Conservation (phyloP, 1,140 invertebrate species). For the Amyelois transitella region DNA sequence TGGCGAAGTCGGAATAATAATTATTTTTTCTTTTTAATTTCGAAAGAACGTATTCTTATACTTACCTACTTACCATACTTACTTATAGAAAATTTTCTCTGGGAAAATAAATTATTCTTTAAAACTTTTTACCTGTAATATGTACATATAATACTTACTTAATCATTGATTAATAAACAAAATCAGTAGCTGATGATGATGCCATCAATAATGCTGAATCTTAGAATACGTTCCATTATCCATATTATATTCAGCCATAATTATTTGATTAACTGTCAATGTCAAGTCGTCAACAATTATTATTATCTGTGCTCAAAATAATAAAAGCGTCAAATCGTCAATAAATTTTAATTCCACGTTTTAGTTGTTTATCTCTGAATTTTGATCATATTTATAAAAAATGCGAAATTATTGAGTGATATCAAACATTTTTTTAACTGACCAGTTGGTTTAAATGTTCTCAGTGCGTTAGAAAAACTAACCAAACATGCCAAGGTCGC, state of each 20-base stretch:
- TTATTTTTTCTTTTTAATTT: no score
- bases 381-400: constrained; percentile 26
- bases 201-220: no score
- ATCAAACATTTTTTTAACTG: not conserved
- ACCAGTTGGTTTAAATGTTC: not conserved
- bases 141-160: no score
- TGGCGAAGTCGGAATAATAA: no score
- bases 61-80: no score
- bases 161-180: no score
- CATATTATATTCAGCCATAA: not conserved
- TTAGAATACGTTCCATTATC: not conserved
- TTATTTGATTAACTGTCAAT: not conserved
- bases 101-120: no score
- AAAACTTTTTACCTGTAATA: no score
- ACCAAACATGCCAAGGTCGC: constrained; percentile 68
- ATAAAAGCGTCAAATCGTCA: constrained; percentile 44
- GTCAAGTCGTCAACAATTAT: not conserved
- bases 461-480: constrained; percentile 22
- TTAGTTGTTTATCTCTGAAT: constrained; percentile 20
- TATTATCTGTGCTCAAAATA: constrained; percentile 25
- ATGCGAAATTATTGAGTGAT: constrained; percentile 52
- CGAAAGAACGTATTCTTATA: no score
- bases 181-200: no score
- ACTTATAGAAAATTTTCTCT: no score
- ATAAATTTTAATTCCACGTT: constrained; percentile 45